Evolutionary conservation across 64 coral and sea anemone species (phyloP).

Genomic region (Stylophora pistillata): DNA sequence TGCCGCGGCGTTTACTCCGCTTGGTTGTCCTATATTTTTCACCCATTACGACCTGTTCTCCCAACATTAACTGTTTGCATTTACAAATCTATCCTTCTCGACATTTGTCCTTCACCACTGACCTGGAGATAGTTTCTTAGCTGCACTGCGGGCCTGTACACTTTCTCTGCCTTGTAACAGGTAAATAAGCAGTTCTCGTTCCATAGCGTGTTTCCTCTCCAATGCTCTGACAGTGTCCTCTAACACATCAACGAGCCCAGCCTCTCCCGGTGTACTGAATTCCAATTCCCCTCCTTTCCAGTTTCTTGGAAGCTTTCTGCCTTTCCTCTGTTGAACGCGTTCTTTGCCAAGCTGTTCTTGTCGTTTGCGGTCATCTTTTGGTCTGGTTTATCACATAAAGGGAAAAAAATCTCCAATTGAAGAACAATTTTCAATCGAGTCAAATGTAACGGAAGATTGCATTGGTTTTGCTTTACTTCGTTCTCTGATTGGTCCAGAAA

Average conservation of each 20-base stretch:
- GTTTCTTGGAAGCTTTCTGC: constrained; percentile 78
- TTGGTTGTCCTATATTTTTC: no score
- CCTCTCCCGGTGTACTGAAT: constrained; percentile 46
- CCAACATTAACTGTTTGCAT: no score
- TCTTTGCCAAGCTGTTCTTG: constrained; percentile 66
- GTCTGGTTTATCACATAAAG: background rate
- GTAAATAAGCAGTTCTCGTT: constrained; percentile 82
- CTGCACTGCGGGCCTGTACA: constrained; percentile 57
- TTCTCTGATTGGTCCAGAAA: no score
- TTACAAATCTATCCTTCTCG: background rate
- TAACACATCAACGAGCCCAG: constrained; percentile 69
- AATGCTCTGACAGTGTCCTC: constrained; percentile 86
- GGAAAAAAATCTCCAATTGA: background rate
- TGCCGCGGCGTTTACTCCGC: no score
- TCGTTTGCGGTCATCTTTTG: constrained; percentile 56
- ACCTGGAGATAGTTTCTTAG: constrained; percentile 85
- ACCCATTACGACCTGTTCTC: no score
- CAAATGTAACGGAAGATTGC: no score
- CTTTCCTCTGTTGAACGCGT: constrained; percentile 67
- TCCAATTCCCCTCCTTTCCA: constrained; percentile 54
- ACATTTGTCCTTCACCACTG: background rate
- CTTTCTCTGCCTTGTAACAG: constrained; percentile 89
- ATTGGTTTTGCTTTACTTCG: no score
- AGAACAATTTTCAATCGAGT: background rate
- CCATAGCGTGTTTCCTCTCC: constrained; percentile 86